phyloP scores from a whole-genome alignment of 1,140 invertebrate genomes.

The Meloidogyne hapla region DNA sequence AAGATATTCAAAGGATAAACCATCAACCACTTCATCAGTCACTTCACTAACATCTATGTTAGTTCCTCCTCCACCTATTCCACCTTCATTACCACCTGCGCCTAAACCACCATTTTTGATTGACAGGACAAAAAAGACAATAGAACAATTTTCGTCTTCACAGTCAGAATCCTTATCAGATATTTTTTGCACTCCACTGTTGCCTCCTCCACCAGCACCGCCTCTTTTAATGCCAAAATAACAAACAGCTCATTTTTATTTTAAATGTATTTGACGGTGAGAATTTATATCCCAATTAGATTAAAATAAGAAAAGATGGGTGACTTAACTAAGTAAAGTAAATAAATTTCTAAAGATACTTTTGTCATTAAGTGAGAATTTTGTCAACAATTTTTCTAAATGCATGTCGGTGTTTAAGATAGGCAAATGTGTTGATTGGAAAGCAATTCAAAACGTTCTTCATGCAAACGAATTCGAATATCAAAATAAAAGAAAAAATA shows the following conservation, averaged over 20 bases:
- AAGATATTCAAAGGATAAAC: conserved; percentile 10
- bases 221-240: conserved; percentile 14
- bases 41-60: background rate
- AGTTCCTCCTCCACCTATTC: conserved; percentile 3
- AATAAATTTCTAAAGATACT: too few species aligned
- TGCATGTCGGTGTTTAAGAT: too few species aligned
- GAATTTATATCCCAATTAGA: too few species aligned
- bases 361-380: too few species aligned
- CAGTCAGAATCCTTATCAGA: background rate
- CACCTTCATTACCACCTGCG: conserved; percentile 5
- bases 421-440: too few species aligned
- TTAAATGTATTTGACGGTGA: background rate
- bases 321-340: too few species aligned
- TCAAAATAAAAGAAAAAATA: too few species aligned
- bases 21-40: background rate
- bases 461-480: too few species aligned
- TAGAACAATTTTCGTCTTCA: background rate
- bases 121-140: background rate
- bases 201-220: conserved; percentile 16
- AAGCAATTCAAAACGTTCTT: too few species aligned
- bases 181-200: background rate
- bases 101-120: background rate
- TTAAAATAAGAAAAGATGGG: too few species aligned
- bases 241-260: background rate
- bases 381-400: too few species aligned